phyloP scores from a whole-genome alignment of 2,797 vertebrate genomes.

The Coregonus ussuriensis region DNA sequence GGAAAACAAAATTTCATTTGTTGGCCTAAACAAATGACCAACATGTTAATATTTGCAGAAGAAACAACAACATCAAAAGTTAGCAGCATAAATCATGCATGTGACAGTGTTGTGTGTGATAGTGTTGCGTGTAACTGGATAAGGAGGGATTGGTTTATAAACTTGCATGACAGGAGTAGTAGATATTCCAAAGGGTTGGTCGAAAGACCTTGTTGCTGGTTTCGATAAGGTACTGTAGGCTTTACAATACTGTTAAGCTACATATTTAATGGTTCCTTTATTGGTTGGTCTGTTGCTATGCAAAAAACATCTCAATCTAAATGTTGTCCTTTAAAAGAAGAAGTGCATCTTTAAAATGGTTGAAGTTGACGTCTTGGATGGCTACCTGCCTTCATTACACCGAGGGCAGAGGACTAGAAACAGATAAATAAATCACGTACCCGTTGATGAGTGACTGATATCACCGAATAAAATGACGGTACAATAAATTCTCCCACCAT shows the following conservation, averaged over 20 bases:
- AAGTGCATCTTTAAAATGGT: neutral
- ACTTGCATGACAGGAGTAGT: neutral
- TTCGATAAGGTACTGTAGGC: neutral
- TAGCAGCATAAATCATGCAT: slow-evolving; percentile 9
- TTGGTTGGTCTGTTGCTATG: neutral
- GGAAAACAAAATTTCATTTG: slow-evolving; percentile 55
- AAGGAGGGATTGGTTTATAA: neutral
- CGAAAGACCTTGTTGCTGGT: neutral
- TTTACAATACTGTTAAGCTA: neutral
- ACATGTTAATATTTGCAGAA: slow-evolving; percentile 14
- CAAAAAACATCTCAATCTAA: neutral
- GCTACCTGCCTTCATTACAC: slow-evolving; percentile 83
- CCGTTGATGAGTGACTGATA: slow-evolving; percentile 97
- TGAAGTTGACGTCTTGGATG: neutral
- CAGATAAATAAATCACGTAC: slow-evolving; percentile 93
- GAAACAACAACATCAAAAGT: slow-evolving; percentile 29
- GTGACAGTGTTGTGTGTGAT: slow-evolving; percentile 4
- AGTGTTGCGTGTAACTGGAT: neutral
- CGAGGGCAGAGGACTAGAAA: slow-evolving; percentile 69
- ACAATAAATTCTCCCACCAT: slow-evolving; percentile 98
- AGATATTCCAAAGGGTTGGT: neutral
- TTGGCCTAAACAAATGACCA: slow-evolving; percentile 47
- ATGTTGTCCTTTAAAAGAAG: neutral
- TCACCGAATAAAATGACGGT: slow-evolving; percentile 93
- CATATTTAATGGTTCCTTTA: neutral